These are phyloP conservation scores for Euzetes globulus DNA, from an alignment of 2,888 invertebrate genomes.

Conservation along the genomic window DNA sequence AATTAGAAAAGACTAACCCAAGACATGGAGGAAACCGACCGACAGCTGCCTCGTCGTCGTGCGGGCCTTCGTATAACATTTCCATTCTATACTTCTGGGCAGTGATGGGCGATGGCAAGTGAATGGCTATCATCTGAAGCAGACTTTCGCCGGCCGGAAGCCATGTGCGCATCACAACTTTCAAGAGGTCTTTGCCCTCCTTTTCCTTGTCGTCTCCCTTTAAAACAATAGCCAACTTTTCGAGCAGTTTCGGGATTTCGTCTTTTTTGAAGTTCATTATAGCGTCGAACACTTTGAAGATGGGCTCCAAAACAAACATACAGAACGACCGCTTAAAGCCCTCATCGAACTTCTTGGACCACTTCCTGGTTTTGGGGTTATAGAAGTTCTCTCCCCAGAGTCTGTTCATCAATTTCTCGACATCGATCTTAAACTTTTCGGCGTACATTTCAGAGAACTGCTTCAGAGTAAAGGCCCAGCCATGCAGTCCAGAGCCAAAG, in stretches of 20 bases:
- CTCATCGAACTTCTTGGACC: conserved; percentile 81
- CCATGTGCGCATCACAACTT: conserved; percentile 98
- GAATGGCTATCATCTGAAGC: conserved; percentile 99
- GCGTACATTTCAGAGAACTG: conserved; percentile 99
- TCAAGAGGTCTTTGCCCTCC: conserved; percentile 89
- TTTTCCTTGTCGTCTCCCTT: conserved; percentile 93
- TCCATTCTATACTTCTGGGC: conserved; percentile 99
- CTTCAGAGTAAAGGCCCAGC: conserved; percentile 99
- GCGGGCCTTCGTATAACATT: conserved; percentile 97
- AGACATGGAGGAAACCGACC: background rate
- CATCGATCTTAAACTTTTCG: conserved; percentile 96
- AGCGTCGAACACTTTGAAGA: conserved; percentile 84
- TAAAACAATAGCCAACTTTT: conserved; percentile 82
- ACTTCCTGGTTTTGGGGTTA: conserved; percentile 93
- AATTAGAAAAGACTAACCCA: conserved; percentile 46
- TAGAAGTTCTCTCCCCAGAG: conserved; percentile 99
- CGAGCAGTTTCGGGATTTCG: conserved; percentile 74
- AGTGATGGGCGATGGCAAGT: conserved; percentile 95
- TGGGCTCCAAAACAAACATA: conserved; percentile 97
- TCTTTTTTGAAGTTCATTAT: conserved; percentile 94
- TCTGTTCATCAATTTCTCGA: conserved; percentile 87
- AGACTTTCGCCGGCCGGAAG: conserved; percentile 98
- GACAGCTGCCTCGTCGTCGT: conserved; percentile 87
- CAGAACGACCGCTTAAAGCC: conserved; percentile 96
- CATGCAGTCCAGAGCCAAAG: conserved; percentile 98